These are phyloP conservation scores for Agriotes lineatus DNA, from an alignment of 2,888 invertebrate genomes.

Conservation along the genomic window DNA sequence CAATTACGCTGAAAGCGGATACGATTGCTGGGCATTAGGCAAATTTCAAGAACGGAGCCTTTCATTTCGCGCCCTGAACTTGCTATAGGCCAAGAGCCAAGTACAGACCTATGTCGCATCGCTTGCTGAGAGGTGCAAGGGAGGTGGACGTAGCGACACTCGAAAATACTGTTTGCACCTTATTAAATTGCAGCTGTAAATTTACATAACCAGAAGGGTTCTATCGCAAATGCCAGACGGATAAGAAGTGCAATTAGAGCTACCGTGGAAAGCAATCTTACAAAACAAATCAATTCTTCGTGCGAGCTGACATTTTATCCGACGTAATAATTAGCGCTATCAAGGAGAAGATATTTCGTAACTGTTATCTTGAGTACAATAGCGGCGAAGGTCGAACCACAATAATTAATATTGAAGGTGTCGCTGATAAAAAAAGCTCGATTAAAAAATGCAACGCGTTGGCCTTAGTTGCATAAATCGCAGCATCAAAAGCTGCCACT, in stretches of 20 bases:
- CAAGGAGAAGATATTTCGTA: conserved; percentile 7
- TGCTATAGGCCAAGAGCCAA: conserved; percentile 10
- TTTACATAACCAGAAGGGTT: background rate
- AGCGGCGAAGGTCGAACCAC: background rate
- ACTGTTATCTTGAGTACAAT: background rate
- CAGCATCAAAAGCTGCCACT: no score
- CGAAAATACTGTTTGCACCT: no score
- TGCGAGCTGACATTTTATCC: background rate
- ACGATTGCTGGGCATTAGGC: conserved; percentile 4
- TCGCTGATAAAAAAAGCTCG: background rate
- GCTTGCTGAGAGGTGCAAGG: background rate
- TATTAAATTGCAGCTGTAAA: no score
- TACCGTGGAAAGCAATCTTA: background rate
- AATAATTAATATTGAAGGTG: background rate
- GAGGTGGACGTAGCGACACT: background rate
- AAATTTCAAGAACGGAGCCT: conserved; percentile 16
- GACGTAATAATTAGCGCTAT: conserved; percentile 1
- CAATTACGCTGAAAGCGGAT: conserved; percentile 6
- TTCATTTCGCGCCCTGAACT: conserved; percentile 14
- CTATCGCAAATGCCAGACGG: background rate
- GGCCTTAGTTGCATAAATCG: no score
- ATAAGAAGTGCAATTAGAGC: background rate
- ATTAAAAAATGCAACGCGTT: no score
- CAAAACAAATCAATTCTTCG: background rate
- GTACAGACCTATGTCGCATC: no score